Percentiles rank a stretch among this genome's conserved stretches.
Evolutionary conservation across 2,888 invertebrate species (phyloP).

Genomic region (Cactoblastis cactorum): DNA sequence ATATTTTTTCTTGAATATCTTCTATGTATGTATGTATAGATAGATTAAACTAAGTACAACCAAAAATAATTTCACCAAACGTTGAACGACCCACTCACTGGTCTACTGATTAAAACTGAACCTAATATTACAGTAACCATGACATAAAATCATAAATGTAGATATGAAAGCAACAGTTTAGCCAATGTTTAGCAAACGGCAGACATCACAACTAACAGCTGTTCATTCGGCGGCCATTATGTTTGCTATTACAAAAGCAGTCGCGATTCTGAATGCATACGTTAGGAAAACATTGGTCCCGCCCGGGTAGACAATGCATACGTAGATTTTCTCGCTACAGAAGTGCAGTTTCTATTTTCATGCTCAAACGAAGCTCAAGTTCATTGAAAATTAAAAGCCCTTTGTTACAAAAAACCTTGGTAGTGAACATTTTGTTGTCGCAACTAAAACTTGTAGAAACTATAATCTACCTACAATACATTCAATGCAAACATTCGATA

Average conservation of each 20-base stretch:
- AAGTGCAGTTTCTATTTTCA: background rate
- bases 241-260: conserved; percentile 26
- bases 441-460: too few species aligned
- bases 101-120: background rate
- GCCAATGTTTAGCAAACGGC: conserved; percentile 21
- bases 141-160: background rate
- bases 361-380: background rate
- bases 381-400: background rate
- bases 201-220: conserved; percentile 24
- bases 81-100: background rate
- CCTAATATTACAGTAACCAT: background rate
- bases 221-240: conserved; percentile 22
- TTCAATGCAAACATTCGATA: too few species aligned
- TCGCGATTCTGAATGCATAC: conserved; percentile 24
- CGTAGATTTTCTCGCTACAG: conserved; percentile 13
- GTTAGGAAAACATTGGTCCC: conserved; percentile 18
- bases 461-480: too few species aligned
- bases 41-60: too few species aligned
- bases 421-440: background rate
- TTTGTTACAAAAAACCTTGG: conserved; percentile 15
- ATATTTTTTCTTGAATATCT: too few species aligned
- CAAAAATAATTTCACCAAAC: too few species aligned
- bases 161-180: conserved; percentile 20
- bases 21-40: too few species aligned
- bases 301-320: conserved; percentile 8